A percentile compares a stretch with the other conserved stretches of the same genome.
Evolutionary conservation across 2,113 vertebrate species (phyloP).

Genomic region (Pardalotus punctatus): DNA sequence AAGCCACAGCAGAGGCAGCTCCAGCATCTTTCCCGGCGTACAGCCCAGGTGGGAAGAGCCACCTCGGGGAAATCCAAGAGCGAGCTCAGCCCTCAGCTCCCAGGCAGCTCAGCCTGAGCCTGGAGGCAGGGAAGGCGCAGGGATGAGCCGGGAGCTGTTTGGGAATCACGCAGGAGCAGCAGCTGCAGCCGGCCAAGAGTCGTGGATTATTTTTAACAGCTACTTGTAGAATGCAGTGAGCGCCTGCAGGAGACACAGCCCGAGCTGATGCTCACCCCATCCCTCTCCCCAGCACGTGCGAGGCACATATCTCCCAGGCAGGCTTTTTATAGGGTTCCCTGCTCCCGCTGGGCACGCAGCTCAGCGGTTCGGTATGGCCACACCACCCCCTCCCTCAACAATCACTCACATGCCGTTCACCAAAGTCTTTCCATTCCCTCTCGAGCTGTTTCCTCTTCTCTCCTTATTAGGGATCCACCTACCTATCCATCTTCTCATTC

Average conservation of each 20-base stretch:
- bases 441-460: conserved; percentile 39
- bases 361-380: neutral
- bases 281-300: neutral
- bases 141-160: neutral
- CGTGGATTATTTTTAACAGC: neutral
- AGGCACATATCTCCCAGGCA: neutral
- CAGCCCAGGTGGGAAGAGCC: neutral
- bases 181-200: neutral
- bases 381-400: neutral
- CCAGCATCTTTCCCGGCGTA: neutral
- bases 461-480: conserved; percentile 65
- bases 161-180: neutral
- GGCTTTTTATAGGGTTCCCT: conserved; percentile 44
- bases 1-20: neutral
- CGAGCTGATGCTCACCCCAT: neutral
- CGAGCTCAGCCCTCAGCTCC: neutral
- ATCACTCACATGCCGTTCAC: conserved; percentile 27
- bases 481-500: conserved; percentile 55
- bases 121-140: neutral
- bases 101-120: neutral
- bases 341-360: neutral
- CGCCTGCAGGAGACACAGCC: neutral
- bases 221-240: neutral
- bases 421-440: conserved; percentile 65
- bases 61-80: neutral